Evolutionary conservation across 2,888 invertebrate genomes (phyloP), one percentile per base, ranked within the genome.

Genomic region (Nemoura dubitans): DNA sequence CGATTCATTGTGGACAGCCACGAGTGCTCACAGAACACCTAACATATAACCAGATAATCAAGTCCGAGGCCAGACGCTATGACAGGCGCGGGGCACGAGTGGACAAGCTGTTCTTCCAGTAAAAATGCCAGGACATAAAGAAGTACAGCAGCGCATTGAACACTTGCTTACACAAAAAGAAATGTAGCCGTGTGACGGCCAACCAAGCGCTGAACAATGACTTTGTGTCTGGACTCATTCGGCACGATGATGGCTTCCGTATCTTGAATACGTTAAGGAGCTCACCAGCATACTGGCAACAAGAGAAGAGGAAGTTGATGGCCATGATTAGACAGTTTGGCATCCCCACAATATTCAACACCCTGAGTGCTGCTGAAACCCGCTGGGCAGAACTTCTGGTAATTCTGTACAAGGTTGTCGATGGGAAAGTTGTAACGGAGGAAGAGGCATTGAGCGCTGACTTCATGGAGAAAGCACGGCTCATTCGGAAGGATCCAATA

Each of bases 211-310:
- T n/a, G n/a, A n/a, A n/a, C n/a, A n/a, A n/a, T n/a, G 27, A 27
- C 26, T 80, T 27, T 80, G 80, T 80, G 25, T 26, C 25, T 14
- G 28, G 28, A 5, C 80, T 80, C 3, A 80, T 80, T 80, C 80
- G 26, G 28, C 27, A 80, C 14, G 88, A 89, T 80, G 88, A 83
- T 29, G 88, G 88, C 77, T 89, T 88, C 86, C 77, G 87, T 30
- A 77, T 89, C 36, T 86, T 89, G 83, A 83, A 87, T 30, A 77
- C 88, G 43, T 86, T 89, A 36, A 87, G 88, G 86, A 88, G 76
- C 88, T 77, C 25, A 77, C 88, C 76, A 21, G 77, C 25, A n/a
- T 86, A 76, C 85, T 88, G 85, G 86, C 86, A 88, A 36, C 16
- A 83, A 21, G 85, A 86, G 76, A 88, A 88, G 59, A 86, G 86